phyloP scores from a whole-genome alignment of 2,113 vertebrate species.

The Propithecus coquereli region DNA sequence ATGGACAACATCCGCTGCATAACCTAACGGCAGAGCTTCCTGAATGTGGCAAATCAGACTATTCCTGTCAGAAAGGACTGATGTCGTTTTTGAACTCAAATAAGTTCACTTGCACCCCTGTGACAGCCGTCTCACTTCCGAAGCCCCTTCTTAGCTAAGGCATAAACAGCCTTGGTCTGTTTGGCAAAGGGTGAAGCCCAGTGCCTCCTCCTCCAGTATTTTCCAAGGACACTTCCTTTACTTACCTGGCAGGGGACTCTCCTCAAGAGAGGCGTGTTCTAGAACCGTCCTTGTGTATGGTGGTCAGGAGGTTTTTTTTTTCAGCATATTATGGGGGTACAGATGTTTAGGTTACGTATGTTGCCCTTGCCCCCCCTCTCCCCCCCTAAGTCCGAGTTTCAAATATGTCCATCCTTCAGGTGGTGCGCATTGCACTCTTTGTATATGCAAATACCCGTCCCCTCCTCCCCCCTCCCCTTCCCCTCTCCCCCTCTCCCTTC shows the following conservation, averaged over 20 bases:
- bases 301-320: not conserved
- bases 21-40: not conserved
- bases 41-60: not conserved
- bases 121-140: not conserved
- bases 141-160: not conserved
- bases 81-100: not conserved
- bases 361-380: too few relatives aligned
- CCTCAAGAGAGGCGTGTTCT: not conserved
- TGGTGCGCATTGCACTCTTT: too few relatives aligned
- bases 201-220: not conserved
- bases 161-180: not conserved
- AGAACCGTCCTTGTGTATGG: not conserved
- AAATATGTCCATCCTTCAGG: too few relatives aligned
- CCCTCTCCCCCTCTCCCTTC: too few relatives aligned
- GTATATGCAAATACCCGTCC: too few relatives aligned
- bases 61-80: not conserved
- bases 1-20: not conserved
- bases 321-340: too few relatives aligned
- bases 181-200: not conserved
- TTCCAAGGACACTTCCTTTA: not conserved
- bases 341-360: too few relatives aligned
- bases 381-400: too few relatives aligned
- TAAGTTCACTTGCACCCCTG: not conserved
- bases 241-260: not conserved
- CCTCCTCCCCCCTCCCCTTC: too few relatives aligned